phyloP scores from a whole-genome alignment of 2,797 vertebrate species.

The Oreortyx pictus region DNA sequence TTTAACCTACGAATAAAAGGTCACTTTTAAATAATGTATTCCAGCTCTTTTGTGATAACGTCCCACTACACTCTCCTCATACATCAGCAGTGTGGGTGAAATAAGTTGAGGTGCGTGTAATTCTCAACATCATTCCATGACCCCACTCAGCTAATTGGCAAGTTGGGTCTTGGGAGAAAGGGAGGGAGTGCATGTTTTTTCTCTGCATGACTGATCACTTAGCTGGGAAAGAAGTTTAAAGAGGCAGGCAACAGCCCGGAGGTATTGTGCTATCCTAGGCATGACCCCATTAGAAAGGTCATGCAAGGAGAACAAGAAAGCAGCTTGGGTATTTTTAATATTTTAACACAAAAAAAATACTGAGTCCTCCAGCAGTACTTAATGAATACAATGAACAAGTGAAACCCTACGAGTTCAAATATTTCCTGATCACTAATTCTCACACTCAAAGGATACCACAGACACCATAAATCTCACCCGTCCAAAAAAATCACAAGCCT shows the following conservation, averaged over 20 bases:
- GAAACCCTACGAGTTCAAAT: neutral
- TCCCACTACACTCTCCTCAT: accelerated
- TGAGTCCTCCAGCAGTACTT: neutral
- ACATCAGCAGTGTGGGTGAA: neutral
- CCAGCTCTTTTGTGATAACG: neutral
- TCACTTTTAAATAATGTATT: neutral
- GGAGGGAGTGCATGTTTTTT: neutral
- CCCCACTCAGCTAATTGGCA: slow-evolving; percentile 32
- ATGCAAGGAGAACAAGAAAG: slow-evolving; percentile 50
- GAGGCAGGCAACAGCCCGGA: slow-evolving; percentile 53
- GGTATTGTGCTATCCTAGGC: slow-evolving; percentile 42
- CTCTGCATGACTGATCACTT: slow-evolving; percentile 67
- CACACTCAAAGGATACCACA: neutral
- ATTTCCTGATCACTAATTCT: neutral
- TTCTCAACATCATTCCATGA: neutral
- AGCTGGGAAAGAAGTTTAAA: slow-evolving; percentile 63
- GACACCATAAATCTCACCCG: neutral
- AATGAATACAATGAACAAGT: neutral
- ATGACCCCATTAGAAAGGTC: slow-evolving; percentile 54
- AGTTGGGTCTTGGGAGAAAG: slow-evolving; percentile 47
- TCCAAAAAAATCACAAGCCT: neutral
- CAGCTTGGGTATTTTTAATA: neutral
- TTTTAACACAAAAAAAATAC: neutral
- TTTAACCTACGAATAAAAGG: neutral
- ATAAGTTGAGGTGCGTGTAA: neutral